Evolutionary conservation across 1,140 invertebrate genomes (phyloP), one percentile per base, ranked within the genome.

Genomic region (Papilio polyxenes): DNA sequence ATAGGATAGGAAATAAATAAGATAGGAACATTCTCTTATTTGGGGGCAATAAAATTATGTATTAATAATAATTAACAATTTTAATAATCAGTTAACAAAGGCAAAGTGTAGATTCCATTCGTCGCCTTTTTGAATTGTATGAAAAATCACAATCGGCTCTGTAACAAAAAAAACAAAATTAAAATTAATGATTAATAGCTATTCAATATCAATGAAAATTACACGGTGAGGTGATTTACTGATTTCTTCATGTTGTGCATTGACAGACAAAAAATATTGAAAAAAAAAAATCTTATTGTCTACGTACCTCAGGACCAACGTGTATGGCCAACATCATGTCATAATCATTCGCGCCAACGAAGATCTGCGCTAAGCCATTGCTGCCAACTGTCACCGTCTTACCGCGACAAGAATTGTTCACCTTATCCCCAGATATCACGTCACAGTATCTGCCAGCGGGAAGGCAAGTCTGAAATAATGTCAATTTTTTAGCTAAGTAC

Each of bases 261-360:
- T 4, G 20, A 59, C 56, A 20, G 17, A 40, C 9, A 20, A 5
- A 31, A 51, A 76, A 23, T 31, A 82, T 11, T 75, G 23, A 80
- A 79, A 65, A 62, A 65, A 62, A 53, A 17, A 77, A 49, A 74
- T 31, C 6, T n/a, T 82, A 69, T 8, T 53, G 40, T 72, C 44
- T 8, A 83, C 83, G 2, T 80, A 92, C 92, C 90, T 92, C 88
- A 74, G 95, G 92, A 87, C 96, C 94, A 53, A 95, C 90, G 90
- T 98, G 97, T 86, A 98, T 96, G 37, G 97, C 98, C 56, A 98
- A 82, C 82, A 98, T 96, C 10, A 97, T 96, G 88, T 98, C 97
- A 48, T 95, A 95, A 23, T 95, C 96, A 44, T 89, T 87, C 7
- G 94, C 89, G 3, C 92, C 90, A 56, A 98, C 95, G 62, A 93